A percentile compares a stretch with the other conserved stretches of the same genome.
Evolutionary conservation across 2,888 invertebrate species (phyloP).

Genomic region (Plebejus anna): DNA sequence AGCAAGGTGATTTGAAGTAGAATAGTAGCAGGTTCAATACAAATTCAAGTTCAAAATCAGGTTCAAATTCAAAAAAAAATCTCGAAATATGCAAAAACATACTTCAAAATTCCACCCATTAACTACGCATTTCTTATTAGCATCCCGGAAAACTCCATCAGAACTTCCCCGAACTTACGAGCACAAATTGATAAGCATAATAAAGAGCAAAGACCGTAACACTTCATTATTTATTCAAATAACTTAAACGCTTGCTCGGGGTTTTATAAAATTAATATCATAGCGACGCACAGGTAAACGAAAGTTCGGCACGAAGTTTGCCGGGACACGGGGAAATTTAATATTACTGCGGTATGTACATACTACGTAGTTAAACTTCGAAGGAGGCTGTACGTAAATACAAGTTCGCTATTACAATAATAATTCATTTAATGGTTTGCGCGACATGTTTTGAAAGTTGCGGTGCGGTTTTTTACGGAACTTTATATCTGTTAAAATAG

Average conservation of each 20-base stretch:
- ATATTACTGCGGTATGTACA: constrained; percentile 55
- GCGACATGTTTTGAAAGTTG: neutral
- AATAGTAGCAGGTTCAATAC: no score
- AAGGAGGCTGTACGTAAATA: constrained; percentile 39
- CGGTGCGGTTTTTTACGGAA: no score
- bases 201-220: neutral
- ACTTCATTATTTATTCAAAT: constrained; percentile 43
- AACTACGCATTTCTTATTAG: neutral
- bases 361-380: constrained; percentile 38
- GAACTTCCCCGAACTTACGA: constrained; percentile 4
- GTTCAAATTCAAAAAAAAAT: no score
- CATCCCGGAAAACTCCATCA: neutral
- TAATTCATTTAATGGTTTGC: constrained; percentile 17
- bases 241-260: constrained; percentile 50
- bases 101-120: constrained; percentile 1
- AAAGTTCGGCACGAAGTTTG: constrained; percentile 63
- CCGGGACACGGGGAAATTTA: constrained; percentile 66
- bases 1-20: no score
- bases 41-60: no score
- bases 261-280: constrained; percentile 68
- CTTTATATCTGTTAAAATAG: no score
- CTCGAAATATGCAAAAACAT: neutral
- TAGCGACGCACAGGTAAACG: constrained; percentile 57
- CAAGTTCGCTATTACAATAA: constrained; percentile 17
- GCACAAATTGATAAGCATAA: constrained; percentile 19